Base-by-base conservation (phyloP, 1,140 invertebrate genomes). In the Drosophila kurseongensis region DNA sequence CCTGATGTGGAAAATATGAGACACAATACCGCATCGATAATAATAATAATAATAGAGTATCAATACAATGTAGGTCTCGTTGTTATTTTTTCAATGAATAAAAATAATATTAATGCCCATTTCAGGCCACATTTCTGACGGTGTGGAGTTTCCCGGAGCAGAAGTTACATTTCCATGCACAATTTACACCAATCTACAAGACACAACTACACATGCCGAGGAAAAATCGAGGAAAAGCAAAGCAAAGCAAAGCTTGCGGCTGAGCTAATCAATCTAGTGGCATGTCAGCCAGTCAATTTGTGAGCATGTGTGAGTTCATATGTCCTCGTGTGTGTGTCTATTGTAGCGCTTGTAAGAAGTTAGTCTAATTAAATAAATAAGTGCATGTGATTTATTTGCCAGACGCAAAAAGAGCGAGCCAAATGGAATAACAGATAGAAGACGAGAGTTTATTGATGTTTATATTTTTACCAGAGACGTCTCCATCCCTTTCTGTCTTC, bases 331-430 rank as follows among this genome's bases (percentile, higher is more conserved):
- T 77, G 16, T 81, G 66, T 69, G 54, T 76, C 69, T 88, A 89
- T 86, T 89, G 78, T 89, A 74, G 56, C 84, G 80, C 78, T 80
- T 88, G 84, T 88, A 88, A 88, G 83, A 89, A 88, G 84, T 88
- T 89, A 89, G 80, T 89, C 84, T 88, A 88, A 88, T 88, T 88
- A 88, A 88, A 89, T 88, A 88, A 88, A 88, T 88, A 88, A 88
- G 84, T 89, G 77, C 80, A 89, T 88, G 84, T 89, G 84, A 88
- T 88, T 88, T 89, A 89, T 88, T 89, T 88, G 84, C 58, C 84
- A 76, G 63, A 69, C 71, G 61, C 41, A 52, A 51, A 71, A 44
- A 42, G 36, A 38, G 10, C 29, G 9, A 55, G 36, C 32, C 57
- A 72, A 62, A 52, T 52, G 40, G 16, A 65, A 56, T 75, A 75